These are phyloP conservation scores for Coluber constrictor DNA, from an alignment of 2,797 vertebrate genomes.

Conservation along the genomic window DNA sequence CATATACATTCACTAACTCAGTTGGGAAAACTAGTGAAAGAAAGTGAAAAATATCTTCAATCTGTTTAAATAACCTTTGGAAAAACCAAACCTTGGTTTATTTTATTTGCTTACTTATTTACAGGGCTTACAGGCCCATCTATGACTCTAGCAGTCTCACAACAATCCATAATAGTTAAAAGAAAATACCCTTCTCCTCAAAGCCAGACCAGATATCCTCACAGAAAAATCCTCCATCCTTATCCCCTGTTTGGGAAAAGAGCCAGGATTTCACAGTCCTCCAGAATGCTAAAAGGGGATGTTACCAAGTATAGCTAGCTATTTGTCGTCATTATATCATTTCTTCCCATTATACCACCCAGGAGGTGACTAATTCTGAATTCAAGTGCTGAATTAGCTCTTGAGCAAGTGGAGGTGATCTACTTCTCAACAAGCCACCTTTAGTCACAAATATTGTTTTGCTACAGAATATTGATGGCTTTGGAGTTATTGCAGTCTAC, in stretches of 20 bases:
- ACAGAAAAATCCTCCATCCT: background rate
- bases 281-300: background rate
- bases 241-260: background rate
- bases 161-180: background rate
- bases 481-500: background rate
- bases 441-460: background rate
- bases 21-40: background rate
- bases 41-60: background rate
- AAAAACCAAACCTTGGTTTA: background rate
- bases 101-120: background rate
- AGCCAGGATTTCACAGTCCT: background rate
- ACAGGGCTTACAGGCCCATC: background rate
- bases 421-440: background rate
- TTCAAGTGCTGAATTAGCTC: background rate
- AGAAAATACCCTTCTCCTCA: background rate
- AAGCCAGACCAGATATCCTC: background rate
- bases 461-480: background rate
- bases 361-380: background rate
- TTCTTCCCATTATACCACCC: background rate
- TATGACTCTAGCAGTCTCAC: background rate
- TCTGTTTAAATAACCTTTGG: background rate
- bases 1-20: background rate
- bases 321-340: background rate
- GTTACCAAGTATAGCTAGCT: background rate
- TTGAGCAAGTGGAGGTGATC: background rate